A percentile compares a stretch with the other conserved stretches of the same genome.
Evolutionary conservation across 2,113 vertebrate species (phyloP).

Genomic region (Telmatochromis brichardi): DNA sequence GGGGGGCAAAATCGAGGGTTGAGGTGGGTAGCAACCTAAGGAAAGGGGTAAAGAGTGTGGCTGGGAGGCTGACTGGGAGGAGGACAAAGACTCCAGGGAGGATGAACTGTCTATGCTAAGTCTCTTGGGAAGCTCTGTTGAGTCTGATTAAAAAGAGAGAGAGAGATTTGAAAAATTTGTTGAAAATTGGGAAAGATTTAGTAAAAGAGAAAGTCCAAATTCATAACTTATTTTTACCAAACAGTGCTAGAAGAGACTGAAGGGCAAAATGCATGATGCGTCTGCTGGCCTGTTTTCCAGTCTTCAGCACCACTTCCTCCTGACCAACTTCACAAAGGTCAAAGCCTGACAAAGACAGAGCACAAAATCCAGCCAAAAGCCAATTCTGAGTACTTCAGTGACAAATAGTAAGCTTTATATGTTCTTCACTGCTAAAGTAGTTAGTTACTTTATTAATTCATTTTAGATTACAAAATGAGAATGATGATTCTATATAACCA

Average conservation of each 20-base stretch:
- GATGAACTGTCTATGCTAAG: constrained; percentile 94
- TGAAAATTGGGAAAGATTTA: not conserved
- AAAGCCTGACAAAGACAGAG: constrained; percentile 74
- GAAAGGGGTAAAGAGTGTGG: constrained; percentile 78
- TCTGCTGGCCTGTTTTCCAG: constrained; percentile 88
- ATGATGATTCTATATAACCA: not conserved
- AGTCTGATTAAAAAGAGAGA: constrained; percentile 70
- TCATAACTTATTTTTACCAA: constrained; percentile 76
- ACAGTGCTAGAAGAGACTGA: constrained; percentile 89
- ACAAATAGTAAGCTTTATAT: not conserved
- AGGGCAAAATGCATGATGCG: constrained; percentile 90
- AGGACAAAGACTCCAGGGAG: constrained; percentile 91
- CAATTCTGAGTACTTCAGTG: not conserved
- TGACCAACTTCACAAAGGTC: constrained; percentile 96
- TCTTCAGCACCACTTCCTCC: constrained; percentile 93
- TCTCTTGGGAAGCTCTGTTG: constrained; percentile 90
- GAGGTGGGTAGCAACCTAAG: constrained; percentile 70
- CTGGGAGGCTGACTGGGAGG: constrained; percentile 86
- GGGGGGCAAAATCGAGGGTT: constrained; percentile 79
- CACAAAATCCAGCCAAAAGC: not conserved
- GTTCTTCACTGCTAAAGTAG: not conserved
- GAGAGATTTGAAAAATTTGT: not conserved
- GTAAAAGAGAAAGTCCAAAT: not conserved
- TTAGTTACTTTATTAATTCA: not conserved
- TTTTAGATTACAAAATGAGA: not conserved